Evolutionary conservation across 35 echinoderm and acorn worm genomes (phyloP).

Genomic region (Lytechinus pictus): DNA sequence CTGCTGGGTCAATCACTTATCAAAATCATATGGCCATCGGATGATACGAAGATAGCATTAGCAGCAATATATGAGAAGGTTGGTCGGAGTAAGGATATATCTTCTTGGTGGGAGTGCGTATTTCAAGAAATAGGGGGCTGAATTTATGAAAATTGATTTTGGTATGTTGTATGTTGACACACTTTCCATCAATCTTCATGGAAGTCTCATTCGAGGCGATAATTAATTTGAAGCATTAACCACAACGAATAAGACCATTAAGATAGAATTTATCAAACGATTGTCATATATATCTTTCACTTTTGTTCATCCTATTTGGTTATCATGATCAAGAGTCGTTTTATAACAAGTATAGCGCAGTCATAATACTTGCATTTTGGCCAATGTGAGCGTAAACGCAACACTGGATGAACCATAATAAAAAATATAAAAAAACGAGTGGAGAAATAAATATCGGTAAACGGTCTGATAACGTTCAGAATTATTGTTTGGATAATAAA

Average conservation of each 20-base stretch:
- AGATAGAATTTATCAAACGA: not conserved
- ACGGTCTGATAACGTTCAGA: not conserved
- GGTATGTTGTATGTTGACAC: not conserved
- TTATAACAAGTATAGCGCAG: not conserved
- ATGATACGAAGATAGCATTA: not conserved
- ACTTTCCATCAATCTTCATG: not conserved
- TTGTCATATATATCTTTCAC: not conserved
- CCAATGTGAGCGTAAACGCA: not conserved
- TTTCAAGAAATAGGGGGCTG: no score
- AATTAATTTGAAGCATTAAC: not conserved
- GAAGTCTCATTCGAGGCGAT: not conserved
- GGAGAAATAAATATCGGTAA: not conserved
- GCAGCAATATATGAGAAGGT: not conserved
- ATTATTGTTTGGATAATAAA: not conserved
- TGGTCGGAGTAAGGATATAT: not conserved
- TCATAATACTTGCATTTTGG: not conserved
- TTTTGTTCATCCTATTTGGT: not conserved
- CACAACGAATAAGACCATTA: not conserved
- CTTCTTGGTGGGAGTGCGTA: no score
- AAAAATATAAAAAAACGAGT: not conserved
- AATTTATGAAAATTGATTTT: not conserved
- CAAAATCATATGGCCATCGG: not conserved
- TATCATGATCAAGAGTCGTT: not conserved
- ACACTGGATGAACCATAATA: no score
- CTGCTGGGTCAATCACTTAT: not conserved